Conservation (phyloP, 2,113 vertebrate genomes). For the Microcebus ravelobensis region DNA sequence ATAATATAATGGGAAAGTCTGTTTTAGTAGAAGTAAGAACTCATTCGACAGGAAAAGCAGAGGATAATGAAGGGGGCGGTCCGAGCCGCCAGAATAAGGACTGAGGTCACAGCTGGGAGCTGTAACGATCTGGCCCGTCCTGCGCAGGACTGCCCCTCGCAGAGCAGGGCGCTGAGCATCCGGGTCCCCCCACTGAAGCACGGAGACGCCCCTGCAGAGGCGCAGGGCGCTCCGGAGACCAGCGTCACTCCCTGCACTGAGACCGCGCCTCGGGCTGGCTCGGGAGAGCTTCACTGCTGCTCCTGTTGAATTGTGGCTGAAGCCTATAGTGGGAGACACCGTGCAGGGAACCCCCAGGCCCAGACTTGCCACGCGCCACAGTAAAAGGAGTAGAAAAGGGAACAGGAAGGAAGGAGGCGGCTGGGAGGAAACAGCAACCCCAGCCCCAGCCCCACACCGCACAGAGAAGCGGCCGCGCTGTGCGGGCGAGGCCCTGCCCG, state of each 20-base stretch:
- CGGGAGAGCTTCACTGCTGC: not conserved
- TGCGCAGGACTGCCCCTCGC: not conserved
- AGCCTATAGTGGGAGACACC: not conserved
- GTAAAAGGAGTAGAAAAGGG: not conserved
- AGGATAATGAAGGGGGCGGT: not conserved
- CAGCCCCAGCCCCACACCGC: accelerated
- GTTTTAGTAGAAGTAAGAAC: not conserved
- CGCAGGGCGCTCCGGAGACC: not conserved
- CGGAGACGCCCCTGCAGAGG: not conserved
- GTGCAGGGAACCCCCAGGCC: not conserved
- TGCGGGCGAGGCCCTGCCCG: not conserved
- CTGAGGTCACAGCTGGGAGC: not conserved
- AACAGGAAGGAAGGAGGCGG: not conserved
- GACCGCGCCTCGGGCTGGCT: not conserved
- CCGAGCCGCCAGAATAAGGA: not conserved
- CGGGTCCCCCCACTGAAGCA: not conserved
- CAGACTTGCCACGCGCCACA: not conserved
- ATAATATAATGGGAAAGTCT: not conserved
- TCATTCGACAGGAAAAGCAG: not conserved
- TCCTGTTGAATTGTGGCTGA: not conserved
- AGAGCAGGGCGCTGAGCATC: not conserved
- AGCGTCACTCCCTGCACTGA: not conserved
- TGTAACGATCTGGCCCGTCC: not conserved
- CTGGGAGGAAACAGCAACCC: too few species aligned
- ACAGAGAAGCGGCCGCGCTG: not conserved